These are phyloP conservation scores for Acronicta alni DNA, from an alignment of 2,888 invertebrate species.

Conservation along the genomic window DNA sequence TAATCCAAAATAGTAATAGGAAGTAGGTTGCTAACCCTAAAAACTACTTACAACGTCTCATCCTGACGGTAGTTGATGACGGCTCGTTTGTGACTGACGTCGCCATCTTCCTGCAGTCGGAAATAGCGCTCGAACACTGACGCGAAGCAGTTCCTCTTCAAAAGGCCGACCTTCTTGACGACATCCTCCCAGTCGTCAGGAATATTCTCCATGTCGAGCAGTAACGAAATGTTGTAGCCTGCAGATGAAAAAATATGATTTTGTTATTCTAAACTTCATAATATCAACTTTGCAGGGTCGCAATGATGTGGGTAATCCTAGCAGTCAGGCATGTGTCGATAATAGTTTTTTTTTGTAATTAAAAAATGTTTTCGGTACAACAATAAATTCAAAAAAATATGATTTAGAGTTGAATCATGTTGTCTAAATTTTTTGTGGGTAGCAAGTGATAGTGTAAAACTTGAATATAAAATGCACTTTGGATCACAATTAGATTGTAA, in stretches of 20 bases:
- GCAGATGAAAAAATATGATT: constrained; percentile 30
- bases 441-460: neutral
- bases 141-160: constrained; percentile 99
- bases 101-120: constrained; percentile 98
- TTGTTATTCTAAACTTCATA: neutral
- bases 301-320: too few relatives aligned
- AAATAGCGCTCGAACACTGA: constrained; percentile 99
- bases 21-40: neutral
- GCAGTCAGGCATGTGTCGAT: too few relatives aligned
- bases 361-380: too few relatives aligned
- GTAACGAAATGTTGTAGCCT: constrained; percentile 98
- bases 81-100: constrained; percentile 97
- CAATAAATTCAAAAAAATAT: too few relatives aligned
- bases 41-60: constrained; percentile 96
- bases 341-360: too few relatives aligned
- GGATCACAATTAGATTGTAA: neutral
- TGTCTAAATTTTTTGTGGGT: too few relatives aligned
- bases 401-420: too few relatives aligned
- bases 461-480: neutral
- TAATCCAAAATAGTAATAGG: too few relatives aligned
- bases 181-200: constrained; percentile 96
- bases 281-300: too few relatives aligned
- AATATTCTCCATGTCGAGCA: constrained; percentile 97
- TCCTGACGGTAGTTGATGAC: constrained; percentile 99
- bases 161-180: constrained; percentile 97